A percentile compares a stretch with the other conserved stretches of the same genome.
phyloP scores from a whole-genome alignment of 2,888 invertebrate species.

The Eristalinus aeneus region DNA sequence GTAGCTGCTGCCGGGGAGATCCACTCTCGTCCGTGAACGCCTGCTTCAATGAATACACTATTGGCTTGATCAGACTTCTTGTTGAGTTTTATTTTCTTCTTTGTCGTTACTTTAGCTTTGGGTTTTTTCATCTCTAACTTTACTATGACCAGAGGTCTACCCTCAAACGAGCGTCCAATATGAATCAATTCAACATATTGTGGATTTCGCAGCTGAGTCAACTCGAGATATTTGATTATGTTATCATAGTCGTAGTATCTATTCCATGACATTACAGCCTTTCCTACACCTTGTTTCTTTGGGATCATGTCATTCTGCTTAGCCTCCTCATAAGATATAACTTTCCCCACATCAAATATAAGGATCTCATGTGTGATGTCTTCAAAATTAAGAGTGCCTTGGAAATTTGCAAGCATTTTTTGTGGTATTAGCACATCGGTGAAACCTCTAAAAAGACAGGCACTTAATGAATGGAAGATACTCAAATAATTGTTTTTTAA shows the following conservation, averaged over 20 bases:
- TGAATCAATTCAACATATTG: slow-evolving; percentile 85
- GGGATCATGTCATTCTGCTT: slow-evolving; percentile 48
- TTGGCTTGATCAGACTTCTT: slow-evolving; percentile 84
- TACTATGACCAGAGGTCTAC: slow-evolving; percentile 86
- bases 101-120: slow-evolving; percentile 73
- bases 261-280: slow-evolving; percentile 86
- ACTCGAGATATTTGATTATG: slow-evolving; percentile 86
- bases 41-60: slow-evolving; percentile 91
- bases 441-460: slow-evolving; percentile 78
- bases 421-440: slow-evolving; percentile 89
- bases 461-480: neutral
- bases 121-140: slow-evolving; percentile 83
- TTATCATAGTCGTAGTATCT: slow-evolving; percentile 87
- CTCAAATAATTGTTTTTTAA: neutral
- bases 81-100: slow-evolving; percentile 75
- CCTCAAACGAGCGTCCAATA: slow-evolving; percentile 88
- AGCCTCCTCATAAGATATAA: slow-evolving; percentile 85
- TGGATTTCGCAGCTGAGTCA: slow-evolving; percentile 85
- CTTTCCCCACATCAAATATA: slow-evolving; percentile 88
- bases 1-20: slow-evolving; percentile 89
- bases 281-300: slow-evolving; percentile 75
- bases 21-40: slow-evolving; percentile 90
- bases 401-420: slow-evolving; percentile 81
- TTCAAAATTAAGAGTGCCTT: slow-evolving; percentile 82
- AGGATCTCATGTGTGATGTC: slow-evolving; percentile 85